Percentiles rank a stretch among this genome's conserved stretches.
phyloP scores from a whole-genome alignment of 2,888 invertebrate species.

The Eristalis pertinax region DNA sequence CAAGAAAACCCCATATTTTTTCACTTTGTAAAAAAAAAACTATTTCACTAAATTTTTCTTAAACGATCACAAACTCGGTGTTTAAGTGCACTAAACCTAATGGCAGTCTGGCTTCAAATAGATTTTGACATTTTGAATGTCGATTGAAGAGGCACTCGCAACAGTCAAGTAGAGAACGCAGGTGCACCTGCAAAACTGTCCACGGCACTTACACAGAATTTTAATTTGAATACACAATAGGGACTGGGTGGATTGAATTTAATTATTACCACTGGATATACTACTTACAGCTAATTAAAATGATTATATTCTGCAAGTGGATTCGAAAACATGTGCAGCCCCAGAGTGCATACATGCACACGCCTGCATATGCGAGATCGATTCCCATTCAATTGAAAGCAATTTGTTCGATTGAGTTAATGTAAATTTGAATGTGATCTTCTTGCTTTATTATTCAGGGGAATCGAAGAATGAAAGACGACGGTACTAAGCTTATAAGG shows the following conservation, averaged over 20 bases:
- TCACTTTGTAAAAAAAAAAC: not conserved
- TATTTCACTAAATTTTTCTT: not conserved
- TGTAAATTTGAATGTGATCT: slow-evolving; percentile 21
- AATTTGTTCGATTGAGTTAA: slow-evolving; percentile 57
- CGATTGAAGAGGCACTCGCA: not conserved
- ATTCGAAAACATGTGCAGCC: slow-evolving; percentile 14
- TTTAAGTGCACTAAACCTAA: not conserved
- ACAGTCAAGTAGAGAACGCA: slow-evolving; percentile 10
- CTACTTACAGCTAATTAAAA: slow-evolving; percentile 41
- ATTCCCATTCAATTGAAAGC: slow-evolving; percentile 43
- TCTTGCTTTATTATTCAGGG: not conserved
- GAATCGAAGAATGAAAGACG: not conserved
- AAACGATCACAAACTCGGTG: not conserved
- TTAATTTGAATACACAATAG: slow-evolving; percentile 19
- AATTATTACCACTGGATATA: slow-evolving; percentile 26
- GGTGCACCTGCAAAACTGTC: slow-evolving; percentile 48
- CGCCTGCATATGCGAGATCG: not conserved
- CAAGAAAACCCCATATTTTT: slow-evolving; percentile 22
- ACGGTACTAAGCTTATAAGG: too few species aligned
- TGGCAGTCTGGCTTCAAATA: slow-evolving; percentile 22
- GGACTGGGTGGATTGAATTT: slow-evolving; percentile 24
- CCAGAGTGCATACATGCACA: not conserved
- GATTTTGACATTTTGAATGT: slow-evolving; percentile 12
- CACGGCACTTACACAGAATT: slow-evolving; percentile 31
- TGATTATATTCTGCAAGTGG: slow-evolving; percentile 17